Evolutionary conservation across 1,140 invertebrate species (phyloP).

Genomic region (Hyposmocoma kahamanoa): DNA sequence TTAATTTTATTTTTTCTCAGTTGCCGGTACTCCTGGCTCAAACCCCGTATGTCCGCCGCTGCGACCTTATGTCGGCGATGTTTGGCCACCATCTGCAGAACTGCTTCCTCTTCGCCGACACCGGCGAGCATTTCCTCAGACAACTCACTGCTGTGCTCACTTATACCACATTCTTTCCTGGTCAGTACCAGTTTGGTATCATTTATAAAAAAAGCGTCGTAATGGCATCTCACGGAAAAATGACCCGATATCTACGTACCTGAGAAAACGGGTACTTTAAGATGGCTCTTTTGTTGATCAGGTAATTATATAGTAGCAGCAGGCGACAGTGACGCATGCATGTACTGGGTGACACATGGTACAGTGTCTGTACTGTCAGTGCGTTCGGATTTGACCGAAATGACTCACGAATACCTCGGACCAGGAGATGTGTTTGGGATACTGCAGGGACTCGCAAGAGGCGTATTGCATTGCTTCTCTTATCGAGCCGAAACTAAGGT

Average conservation of each 20-base stretch:
- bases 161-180: constrained; percentile 59
- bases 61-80: constrained; percentile 62
- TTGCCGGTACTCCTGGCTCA: constrained; percentile 41
- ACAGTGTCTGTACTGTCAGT: constrained; percentile 59
- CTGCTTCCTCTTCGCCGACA: constrained; percentile 61
- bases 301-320: constrained; percentile 70
- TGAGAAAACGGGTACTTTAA: not conserved
- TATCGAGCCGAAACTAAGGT: constrained; percentile 63
- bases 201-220: not conserved
- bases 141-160: constrained; percentile 52
- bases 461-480: constrained; percentile 58
- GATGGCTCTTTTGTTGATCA: constrained; percentile 10
- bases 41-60: constrained; percentile 54
- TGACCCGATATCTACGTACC: too few relatives aligned
- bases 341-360: constrained; percentile 65
- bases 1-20: constrained; percentile 22
- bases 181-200: too few relatives aligned
- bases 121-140: constrained; percentile 57
- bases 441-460: constrained; percentile 54
- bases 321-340: constrained; percentile 60
- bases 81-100: constrained; percentile 59
- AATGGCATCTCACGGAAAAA: not conserved
- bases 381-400: constrained; percentile 55
- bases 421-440: constrained; percentile 61
- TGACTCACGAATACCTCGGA: constrained; percentile 52